Evolutionary conservation across 1,140 invertebrate genomes (phyloP).

Genomic region (Ephestia elutella): DNA sequence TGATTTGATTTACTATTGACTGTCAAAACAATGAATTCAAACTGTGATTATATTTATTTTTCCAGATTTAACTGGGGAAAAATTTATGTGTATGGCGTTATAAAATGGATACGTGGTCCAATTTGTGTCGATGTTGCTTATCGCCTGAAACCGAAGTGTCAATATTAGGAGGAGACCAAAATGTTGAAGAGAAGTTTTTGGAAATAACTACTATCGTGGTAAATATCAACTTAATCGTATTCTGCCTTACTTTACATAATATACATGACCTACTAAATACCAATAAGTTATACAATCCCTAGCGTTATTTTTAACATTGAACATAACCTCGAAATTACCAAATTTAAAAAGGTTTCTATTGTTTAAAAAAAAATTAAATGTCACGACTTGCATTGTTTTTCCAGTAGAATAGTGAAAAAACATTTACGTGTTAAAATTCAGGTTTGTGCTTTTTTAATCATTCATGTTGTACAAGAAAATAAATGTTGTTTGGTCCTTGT

Average conservation of each 20-base stretch:
- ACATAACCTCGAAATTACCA: slow-evolving; percentile 7
- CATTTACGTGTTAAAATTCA: background rate
- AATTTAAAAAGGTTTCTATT: background rate
- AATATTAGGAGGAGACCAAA: slow-evolving; percentile 48
- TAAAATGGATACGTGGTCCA: slow-evolving; percentile 66
- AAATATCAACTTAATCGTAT: slow-evolving; percentile 15
- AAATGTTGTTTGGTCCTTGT: no score
- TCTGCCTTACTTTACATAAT: background rate
- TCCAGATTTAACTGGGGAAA: slow-evolving; percentile 49
- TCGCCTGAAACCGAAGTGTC: slow-evolving; percentile 53
- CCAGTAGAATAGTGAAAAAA: background rate
- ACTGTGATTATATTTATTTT: slow-evolving; percentile 38
- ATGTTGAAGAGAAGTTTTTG: slow-evolving; percentile 53
- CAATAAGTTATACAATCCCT: slow-evolving; percentile 8
- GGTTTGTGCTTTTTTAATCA: no score
- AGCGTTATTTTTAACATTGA: background rate
- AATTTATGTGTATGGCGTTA: slow-evolving; percentile 45
- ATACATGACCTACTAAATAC: background rate
- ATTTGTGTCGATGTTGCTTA: slow-evolving; percentile 67
- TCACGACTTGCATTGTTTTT: background rate
- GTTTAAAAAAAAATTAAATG: background rate
- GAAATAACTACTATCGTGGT: slow-evolving; percentile 65
- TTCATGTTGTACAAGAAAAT: no score
- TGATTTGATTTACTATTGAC: slow-evolving; percentile 49
- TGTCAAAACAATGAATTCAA: slow-evolving; percentile 60